Conservation (phyloP, 2,113 vertebrate genomes). For the Electrona antarctica region DNA sequence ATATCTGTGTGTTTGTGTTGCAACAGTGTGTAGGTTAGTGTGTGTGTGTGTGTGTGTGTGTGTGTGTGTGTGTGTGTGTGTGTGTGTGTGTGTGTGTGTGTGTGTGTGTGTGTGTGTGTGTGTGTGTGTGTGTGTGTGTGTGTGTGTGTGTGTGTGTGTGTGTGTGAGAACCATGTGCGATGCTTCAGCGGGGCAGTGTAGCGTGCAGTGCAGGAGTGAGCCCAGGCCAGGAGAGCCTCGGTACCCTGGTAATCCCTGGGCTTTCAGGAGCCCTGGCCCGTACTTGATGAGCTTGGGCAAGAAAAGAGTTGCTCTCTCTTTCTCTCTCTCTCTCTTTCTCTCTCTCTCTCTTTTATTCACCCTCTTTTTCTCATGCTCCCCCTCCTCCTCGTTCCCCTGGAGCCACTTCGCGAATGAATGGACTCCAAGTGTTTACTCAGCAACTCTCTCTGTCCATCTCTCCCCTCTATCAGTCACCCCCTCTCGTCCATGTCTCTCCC, state of each 20-base stretch:
- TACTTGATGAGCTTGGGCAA: slow-evolving; percentile 99
- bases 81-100: slow-evolving; percentile 27
- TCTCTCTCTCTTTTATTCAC: slow-evolving; percentile 47
- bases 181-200: slow-evolving; percentile 78
- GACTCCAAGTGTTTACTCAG: slow-evolving; percentile 96
- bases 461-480: slow-evolving; percentile 31
- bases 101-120: slow-evolving; percentile 16
- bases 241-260: slow-evolving; percentile 93
- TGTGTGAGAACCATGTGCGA: slow-evolving; percentile 75
- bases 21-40: slow-evolving; percentile 10
- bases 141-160: slow-evolving; percentile 42
- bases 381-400: slow-evolving; percentile 68
- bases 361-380: slow-evolving; percentile 53
- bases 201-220: slow-evolving; percentile 86
- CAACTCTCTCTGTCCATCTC: slow-evolving; percentile 67
- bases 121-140: slow-evolving; percentile 37
- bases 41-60: slow-evolving; percentile 16
- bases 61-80: slow-evolving; percentile 32
- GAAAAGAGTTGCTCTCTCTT: slow-evolving; percentile 89
- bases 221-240: slow-evolving; percentile 66
- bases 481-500: slow-evolving; percentile 37
- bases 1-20: not conserved
- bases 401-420: slow-evolving; percentile 91
- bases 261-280: slow-evolving; percentile 99
- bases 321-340: slow-evolving; percentile 49